phyloP scores from a whole-genome alignment of 2,888 invertebrate species.

The Dicyrtomina minuta region DNA sequence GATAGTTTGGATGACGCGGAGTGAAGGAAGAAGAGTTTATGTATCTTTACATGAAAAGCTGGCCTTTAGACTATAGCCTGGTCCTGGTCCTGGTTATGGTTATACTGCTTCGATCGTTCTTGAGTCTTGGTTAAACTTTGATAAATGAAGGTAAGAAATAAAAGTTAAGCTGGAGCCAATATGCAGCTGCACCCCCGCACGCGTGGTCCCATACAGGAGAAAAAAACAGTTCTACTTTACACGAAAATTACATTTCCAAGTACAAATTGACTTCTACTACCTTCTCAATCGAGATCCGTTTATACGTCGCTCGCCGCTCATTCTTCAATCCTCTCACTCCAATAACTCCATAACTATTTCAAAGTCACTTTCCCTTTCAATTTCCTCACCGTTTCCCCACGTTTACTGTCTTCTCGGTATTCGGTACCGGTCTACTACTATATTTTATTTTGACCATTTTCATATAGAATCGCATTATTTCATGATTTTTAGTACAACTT shows the following conservation, averaged over 20 bases:
- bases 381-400: neutral
- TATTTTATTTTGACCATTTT: neutral
- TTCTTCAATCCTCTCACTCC: constrained; percentile 1
- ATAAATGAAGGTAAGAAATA: constrained; percentile 27
- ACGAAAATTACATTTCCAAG: constrained; percentile 35
- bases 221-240: constrained; percentile 25
- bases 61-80: no score
- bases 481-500: neutral
- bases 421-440: no score
- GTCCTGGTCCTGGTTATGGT: no score
- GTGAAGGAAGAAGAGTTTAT: no score
- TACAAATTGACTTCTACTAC: constrained; percentile 32
- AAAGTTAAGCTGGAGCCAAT: neutral
- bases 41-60: no score
- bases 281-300: constrained; percentile 11
- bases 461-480: no score
- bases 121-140: constrained; percentile 5
- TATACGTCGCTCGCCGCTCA: constrained; percentile 4
- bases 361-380: constrained; percentile 5
- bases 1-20: no score
- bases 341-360: neutral
- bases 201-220: constrained; percentile 23
- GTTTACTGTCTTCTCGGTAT: no score
- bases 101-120: neutral
- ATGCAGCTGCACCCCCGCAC: constrained; percentile 26